phyloP scores from a whole-genome alignment of 2,113 vertebrate genomes.

The Tonatia bakeri region DNA sequence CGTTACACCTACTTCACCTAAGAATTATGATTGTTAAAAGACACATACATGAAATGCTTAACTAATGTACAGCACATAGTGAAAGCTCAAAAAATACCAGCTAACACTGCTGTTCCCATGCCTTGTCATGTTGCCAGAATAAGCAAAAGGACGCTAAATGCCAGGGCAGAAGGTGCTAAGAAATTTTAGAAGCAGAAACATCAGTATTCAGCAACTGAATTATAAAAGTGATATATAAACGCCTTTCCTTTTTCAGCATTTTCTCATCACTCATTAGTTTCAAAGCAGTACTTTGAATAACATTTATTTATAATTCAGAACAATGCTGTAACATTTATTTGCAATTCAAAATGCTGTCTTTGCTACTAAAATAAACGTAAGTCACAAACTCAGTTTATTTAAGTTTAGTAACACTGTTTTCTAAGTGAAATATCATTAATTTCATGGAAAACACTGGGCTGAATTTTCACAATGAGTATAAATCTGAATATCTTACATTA shows the following conservation, averaged over 20 bases:
- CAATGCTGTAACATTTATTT: background rate
- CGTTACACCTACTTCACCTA: background rate
- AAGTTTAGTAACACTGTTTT: background rate
- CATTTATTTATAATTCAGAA: background rate
- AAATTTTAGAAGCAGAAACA: slow-evolving; percentile 19
- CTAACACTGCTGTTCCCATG: background rate
- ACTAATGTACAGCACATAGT: background rate
- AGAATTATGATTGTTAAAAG: background rate
- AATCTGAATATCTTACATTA: background rate
- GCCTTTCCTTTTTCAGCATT: background rate
- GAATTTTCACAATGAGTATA: slow-evolving; percentile 1
- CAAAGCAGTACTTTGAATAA: background rate
- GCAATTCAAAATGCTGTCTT: slow-evolving; percentile 2
- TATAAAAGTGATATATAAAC: background rate
- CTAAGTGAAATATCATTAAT: background rate
- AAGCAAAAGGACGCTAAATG: background rate
- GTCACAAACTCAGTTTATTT: background rate
- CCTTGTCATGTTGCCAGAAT: background rate
- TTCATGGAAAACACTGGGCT: background rate
- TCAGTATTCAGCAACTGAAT: background rate
- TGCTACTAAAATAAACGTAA: background rate
- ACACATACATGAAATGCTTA: background rate
- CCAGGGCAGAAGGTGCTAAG: background rate
- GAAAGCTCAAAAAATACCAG: background rate
- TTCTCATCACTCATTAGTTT: slow-evolving; percentile 1